Conservation (phyloP, 2,888 invertebrate genomes). For the Caenorhabditis zanzibari region DNA sequence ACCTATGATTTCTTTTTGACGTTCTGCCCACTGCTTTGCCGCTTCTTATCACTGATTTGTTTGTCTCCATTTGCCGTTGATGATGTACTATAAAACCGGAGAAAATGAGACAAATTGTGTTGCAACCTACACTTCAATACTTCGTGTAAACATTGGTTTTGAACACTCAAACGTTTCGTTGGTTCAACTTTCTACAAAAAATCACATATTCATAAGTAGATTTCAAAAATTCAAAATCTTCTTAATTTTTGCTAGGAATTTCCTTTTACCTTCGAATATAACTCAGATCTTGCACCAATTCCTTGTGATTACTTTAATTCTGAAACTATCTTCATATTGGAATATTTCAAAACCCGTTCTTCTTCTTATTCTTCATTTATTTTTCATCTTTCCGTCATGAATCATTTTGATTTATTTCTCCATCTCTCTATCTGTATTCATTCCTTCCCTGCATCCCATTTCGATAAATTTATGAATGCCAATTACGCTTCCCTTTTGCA, state of each 20-base stretch:
- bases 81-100: conserved; percentile 51
- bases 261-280: no score
- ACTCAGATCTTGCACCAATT: neutral
- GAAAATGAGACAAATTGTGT: conserved; percentile 18
- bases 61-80: conserved; percentile 38
- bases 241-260: no score
- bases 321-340: conserved; percentile 2
- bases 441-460: conserved; percentile 32
- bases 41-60: conserved; percentile 40
- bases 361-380: no score
- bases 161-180: neutral
- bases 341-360: conserved; percentile 18
- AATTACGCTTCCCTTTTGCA: neutral
- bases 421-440: neutral
- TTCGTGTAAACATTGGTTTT: conserved; percentile 37
- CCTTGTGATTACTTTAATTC: neutral
- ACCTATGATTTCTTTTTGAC: conserved; percentile 56
- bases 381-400: conserved; percentile 9
- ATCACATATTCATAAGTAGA: no score
- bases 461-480: conserved; percentile 21
- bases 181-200: neutral
- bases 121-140: conserved; percentile 16
- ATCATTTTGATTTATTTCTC: conserved; percentile 36
- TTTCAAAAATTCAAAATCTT: no score
- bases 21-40: conserved; percentile 40